Base-by-base conservation (phyloP, 2,797 vertebrate species). In the Cetoscarus ocellatus region DNA sequence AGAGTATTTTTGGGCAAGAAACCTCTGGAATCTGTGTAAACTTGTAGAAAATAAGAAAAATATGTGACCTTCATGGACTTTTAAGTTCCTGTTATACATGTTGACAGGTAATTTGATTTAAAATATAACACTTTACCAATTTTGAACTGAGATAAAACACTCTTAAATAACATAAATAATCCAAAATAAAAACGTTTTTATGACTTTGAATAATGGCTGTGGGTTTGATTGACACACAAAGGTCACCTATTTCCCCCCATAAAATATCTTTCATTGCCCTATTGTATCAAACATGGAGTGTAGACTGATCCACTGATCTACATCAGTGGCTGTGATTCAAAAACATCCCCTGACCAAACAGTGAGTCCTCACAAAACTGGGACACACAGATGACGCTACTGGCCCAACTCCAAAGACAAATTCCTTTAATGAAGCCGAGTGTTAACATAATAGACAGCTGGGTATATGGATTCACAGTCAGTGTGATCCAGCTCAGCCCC, bases 301-400 rank as follows among this genome's bases (percentile, higher is more conserved):
- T 42, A 47, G 10, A 64, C 12, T 54, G 15, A 63, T 58, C 38
- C 18, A 11, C 53, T 65, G 60, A 67, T 66, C 36, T 63, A 75
- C 65, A 64, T 72, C 11, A 35, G 42, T 63, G 61, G 45, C 35
- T 44, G 51, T 71, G 44, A 79, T 73, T 82, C 44, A 78, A 70
- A 63, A 40, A 58, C 45, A 67, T 69, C 53, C 6, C 3, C 70
- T 81, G 73, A 73, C 56, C 61, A 83, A 79, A 73, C 65, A 72
- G 13, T 49, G 53, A 56, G 14, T 61, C 40, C 58, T 73, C 45
- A 48, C 34, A 56, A 80, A 85, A 80, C 63, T 77, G 60, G 75
- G 70, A 63, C 82, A 73, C 67, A 69, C 60, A 77, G 79, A 77
- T 68, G 75, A 83, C 52, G 70, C 56, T 67, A 6, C 44, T 82